These are phyloP conservation scores for Andrena bucephala DNA, from an alignment of 2,888 invertebrate species.

Conservation along the genomic window DNA sequence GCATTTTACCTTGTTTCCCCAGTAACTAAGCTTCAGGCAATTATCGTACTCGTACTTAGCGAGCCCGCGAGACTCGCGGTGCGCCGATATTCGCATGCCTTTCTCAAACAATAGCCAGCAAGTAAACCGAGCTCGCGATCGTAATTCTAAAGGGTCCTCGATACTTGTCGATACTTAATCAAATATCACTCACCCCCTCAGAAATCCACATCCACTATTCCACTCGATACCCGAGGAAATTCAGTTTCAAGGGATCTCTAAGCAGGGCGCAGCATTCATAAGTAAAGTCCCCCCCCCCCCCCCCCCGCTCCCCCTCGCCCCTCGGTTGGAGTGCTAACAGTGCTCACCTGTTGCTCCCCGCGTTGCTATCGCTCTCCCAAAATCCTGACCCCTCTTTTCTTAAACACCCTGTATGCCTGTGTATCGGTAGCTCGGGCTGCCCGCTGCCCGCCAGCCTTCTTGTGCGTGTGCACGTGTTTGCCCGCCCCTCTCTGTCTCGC, in stretches of 20 bases:
- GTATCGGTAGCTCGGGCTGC: neutral
- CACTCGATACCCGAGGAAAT: neutral
- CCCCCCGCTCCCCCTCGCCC: too few species aligned
- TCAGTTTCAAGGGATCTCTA: slow-evolving; percentile 18
- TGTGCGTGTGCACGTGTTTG: too few species aligned
- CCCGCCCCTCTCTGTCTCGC: neutral
- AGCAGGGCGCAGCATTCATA: neutral
- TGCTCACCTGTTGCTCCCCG: slow-evolving; percentile 11
- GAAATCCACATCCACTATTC: too few species aligned
- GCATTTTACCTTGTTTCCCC: slow-evolving; percentile 39
- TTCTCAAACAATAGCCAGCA: too few species aligned
- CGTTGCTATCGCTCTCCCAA: neutral
- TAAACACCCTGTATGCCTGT: slow-evolving; percentile 15
- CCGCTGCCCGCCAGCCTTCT: neutral
- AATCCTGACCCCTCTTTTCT: slow-evolving; percentile 18
- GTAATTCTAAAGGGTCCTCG: too few species aligned
- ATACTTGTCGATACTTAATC: too few species aligned
- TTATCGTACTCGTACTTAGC: slow-evolving; percentile 42
- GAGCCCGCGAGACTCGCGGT: neutral
- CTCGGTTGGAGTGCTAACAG: neutral
- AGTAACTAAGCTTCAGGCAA: slow-evolving; percentile 46
- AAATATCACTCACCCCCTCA: too few species aligned
- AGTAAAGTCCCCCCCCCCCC: neutral
- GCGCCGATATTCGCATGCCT: neutral
- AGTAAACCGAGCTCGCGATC: too few species aligned